Evolutionary conservation across 2,888 invertebrate genomes (phyloP).

Genomic region (Trissoscelio sp.): DNA sequence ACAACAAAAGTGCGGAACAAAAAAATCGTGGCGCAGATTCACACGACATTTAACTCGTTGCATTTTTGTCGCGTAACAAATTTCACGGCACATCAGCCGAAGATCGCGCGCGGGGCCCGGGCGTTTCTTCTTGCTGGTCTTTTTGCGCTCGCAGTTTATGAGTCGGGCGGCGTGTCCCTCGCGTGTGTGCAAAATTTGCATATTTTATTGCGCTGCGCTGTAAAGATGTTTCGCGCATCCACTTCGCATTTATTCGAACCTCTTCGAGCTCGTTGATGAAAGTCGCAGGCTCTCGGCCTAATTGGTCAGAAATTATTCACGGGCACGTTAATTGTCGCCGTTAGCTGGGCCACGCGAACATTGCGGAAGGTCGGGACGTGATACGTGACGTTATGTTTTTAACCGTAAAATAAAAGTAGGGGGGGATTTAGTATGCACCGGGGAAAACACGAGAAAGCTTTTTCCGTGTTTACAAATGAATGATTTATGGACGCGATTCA

Average conservation of each 20-base stretch:
- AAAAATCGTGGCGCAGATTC: conserved; percentile 33
- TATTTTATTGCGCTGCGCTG: conserved; percentile 60
- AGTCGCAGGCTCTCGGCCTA: conserved; percentile 65
- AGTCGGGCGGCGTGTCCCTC: conserved; percentile 25
- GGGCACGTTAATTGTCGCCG: conserved; percentile 64
- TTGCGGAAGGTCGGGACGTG: conserved; percentile 52
- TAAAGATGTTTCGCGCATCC: conserved; percentile 65
- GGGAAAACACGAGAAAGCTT: conserved; percentile 68
- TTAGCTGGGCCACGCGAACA: conserved; percentile 52
- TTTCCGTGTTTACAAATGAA: conserved; percentile 68
- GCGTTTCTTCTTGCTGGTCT: conserved; percentile 9
- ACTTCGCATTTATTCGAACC: conserved; percentile 61
- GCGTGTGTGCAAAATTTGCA: conserved; percentile 55
- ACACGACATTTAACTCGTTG: conserved; percentile 28
- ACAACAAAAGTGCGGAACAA: conserved; percentile 54
- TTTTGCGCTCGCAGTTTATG: conserved; percentile 45
- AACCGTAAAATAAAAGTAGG: conserved; percentile 51
- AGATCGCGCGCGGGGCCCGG: conserved; percentile 17
- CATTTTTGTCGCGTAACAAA: conserved; percentile 45
- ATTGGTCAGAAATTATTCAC: conserved; percentile 71
- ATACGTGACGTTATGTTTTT: conserved; percentile 55
- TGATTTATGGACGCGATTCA: conserved; percentile 62
- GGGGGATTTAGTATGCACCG: conserved; percentile 63
- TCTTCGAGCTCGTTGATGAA: conserved; percentile 65
- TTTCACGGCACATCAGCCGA: conserved; percentile 33